Conservation (phyloP, 2,888 invertebrate species). For the Agriopis aurantiaria region DNA sequence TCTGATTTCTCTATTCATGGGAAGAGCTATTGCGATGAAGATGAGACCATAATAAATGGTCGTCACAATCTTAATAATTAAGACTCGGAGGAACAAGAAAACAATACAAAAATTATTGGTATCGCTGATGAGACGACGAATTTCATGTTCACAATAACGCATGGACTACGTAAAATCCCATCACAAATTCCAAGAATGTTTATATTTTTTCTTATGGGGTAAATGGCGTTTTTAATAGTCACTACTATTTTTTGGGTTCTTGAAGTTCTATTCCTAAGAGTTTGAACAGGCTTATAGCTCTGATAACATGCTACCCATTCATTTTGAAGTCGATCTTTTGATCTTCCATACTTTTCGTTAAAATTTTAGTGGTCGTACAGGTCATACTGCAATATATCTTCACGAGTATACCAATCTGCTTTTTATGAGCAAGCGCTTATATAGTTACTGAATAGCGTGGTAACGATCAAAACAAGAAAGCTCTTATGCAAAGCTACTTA, state of each 20-base stretch:
- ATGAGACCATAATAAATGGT: neutral
- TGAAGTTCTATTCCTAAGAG: neutral
- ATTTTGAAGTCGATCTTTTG: neutral
- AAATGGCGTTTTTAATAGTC: neutral
- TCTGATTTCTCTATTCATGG: conserved; percentile 70
- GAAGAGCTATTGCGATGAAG: conserved; percentile 56
- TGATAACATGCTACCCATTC: neutral
- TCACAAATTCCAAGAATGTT: too few species aligned
- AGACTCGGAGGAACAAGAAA: conserved; percentile 8
- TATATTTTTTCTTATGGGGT: neutral
- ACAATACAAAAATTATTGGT: conserved; percentile 13
- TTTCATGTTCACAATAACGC: neutral
- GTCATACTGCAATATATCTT: too few species aligned
- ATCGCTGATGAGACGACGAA: neutral
- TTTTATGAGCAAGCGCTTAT: too few species aligned
- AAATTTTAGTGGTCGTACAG: neutral
- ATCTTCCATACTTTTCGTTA: neutral
- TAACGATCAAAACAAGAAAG: conserved; percentile 11
- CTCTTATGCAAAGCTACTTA: conserved; percentile 24
- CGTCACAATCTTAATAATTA: neutral
- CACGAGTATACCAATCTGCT: too few species aligned
- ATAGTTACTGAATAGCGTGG: neutral
- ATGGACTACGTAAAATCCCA: too few species aligned
- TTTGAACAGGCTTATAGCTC: neutral
- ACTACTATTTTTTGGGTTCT: neutral